Evolutionary conservation across 2,888 invertebrate genomes (phyloP).

Genomic region (Clanis bilineata): DNA sequence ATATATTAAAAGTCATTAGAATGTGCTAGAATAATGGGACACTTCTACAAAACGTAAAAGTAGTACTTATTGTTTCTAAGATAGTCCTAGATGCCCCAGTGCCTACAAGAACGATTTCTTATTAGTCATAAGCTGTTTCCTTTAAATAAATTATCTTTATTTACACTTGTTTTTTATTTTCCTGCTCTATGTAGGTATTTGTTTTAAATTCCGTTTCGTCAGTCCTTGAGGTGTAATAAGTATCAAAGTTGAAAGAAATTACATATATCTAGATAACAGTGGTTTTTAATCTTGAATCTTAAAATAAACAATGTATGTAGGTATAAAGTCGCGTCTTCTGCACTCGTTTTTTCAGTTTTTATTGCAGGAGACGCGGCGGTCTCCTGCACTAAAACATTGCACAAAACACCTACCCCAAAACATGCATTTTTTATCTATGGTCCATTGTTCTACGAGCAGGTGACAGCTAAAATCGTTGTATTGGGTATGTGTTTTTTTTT

Average conservation of each 20-base stretch:
- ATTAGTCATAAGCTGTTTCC: conserved; percentile 47
- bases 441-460: no score
- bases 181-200: background rate
- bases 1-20: conserved; percentile 27
- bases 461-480: no score
- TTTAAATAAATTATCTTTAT: conserved; percentile 41
- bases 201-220: background rate
- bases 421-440: no score
- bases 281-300: no score
- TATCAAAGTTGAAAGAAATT: background rate
- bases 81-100: conserved; percentile 14
- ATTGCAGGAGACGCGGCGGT: no score
- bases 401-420: no score
- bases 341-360: no score
- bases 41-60: conserved; percentile 1
- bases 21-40: conserved; percentile 35
- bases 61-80: conserved; percentile 21
- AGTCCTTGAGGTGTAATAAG: background rate
- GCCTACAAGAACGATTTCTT: conserved; percentile 23
- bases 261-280: no score
- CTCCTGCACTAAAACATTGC: no score
- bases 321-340: no score
- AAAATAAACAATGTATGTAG: no score
- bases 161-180: conserved; percentile 6
- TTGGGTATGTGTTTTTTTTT: no score